Conservation (phyloP, 30 jellyfish, hydroid and myxozoan genomes). For the Morbakka virulenta region DNA sequence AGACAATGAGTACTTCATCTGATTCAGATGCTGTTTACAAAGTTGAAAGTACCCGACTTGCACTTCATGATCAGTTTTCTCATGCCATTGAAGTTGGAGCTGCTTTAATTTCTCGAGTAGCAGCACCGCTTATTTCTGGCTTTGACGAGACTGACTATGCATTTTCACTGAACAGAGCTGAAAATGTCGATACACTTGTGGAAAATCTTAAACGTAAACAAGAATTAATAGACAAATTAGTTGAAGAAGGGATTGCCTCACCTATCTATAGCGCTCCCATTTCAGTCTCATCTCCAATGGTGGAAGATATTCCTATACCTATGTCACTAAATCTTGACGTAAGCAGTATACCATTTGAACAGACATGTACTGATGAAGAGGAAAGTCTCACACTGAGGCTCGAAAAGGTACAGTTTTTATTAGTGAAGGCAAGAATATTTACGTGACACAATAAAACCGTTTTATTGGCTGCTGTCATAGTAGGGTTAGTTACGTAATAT, state of each 20-base stretch:
- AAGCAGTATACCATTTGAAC: neutral
- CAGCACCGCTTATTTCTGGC: slow-evolving; percentile 23
- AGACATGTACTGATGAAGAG: neutral
- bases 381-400: neutral
- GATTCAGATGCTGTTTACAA: slow-evolving; percentile 2
- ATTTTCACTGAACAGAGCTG: slow-evolving; percentile 1
- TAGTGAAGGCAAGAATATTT: too few species aligned
- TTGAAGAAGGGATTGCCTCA: neutral
- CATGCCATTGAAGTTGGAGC: slow-evolving; percentile 52
- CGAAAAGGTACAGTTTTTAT: too few species aligned
- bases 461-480: too few species aligned
- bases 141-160: neutral
- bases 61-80: slow-evolving; percentile 35
- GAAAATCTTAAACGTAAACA: slow-evolving; percentile 18
- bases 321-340: neutral
- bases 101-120: slow-evolving; percentile 26
- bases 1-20: neutral
- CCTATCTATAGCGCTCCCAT: neutral
- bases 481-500: too few species aligned
- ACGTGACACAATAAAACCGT: too few species aligned
- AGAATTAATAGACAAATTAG: slow-evolving; percentile 20
- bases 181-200: slow-evolving; percentile 33
- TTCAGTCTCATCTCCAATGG: neutral
- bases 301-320: neutral
- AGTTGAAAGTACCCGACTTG: slow-evolving; percentile 47